These are phyloP conservation scores for Hippoglossus stenolepis DNA, from an alignment of 2,113 vertebrate species.

Conservation along the genomic window DNA sequence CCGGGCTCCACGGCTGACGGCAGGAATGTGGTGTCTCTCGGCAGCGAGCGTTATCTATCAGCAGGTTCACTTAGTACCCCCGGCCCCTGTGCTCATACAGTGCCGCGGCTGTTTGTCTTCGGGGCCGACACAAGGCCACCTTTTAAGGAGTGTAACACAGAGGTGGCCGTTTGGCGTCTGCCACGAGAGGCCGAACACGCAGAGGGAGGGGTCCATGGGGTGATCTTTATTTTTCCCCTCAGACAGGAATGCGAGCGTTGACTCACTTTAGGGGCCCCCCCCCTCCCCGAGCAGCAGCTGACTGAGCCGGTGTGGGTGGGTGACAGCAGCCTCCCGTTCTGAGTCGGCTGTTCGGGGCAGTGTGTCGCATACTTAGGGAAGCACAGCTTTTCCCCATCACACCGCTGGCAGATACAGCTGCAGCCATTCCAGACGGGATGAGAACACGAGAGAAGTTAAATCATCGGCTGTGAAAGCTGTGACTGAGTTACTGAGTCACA, in stretches of 20 bases:
- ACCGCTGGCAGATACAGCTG: background rate
- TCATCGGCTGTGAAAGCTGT: too few species aligned
- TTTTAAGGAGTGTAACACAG: constrained; percentile 70
- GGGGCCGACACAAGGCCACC: constrained; percentile 45
- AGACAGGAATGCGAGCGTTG: constrained; percentile 57
- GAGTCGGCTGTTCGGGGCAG: constrained; percentile 34
- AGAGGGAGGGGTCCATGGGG: constrained; percentile 22
- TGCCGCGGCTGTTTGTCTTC: background rate
- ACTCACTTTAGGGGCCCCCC: constrained; percentile 22
- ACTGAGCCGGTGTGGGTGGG: constrained; percentile 35
- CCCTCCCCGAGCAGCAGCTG: constrained; percentile 52
- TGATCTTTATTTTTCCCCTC: constrained; percentile 54
- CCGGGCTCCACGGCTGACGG: constrained; percentile 12
- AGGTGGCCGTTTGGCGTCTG: constrained; percentile 21
- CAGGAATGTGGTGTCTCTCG: constrained; percentile 55
- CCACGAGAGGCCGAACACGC: background rate
- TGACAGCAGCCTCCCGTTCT: constrained; percentile 44
- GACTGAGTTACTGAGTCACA: too few species aligned
- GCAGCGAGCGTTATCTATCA: constrained; percentile 34
- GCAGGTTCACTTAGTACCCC: constrained; percentile 4
- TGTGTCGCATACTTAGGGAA: constrained; percentile 48
- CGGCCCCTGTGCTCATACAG: constrained; percentile 2
- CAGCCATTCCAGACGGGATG: too few species aligned
- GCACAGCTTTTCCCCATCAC: constrained; percentile 23
- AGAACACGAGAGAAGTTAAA: too few species aligned